Base-by-base conservation (phyloP, 2,797 vertebrate species). In the Rachycentron canadum region DNA sequence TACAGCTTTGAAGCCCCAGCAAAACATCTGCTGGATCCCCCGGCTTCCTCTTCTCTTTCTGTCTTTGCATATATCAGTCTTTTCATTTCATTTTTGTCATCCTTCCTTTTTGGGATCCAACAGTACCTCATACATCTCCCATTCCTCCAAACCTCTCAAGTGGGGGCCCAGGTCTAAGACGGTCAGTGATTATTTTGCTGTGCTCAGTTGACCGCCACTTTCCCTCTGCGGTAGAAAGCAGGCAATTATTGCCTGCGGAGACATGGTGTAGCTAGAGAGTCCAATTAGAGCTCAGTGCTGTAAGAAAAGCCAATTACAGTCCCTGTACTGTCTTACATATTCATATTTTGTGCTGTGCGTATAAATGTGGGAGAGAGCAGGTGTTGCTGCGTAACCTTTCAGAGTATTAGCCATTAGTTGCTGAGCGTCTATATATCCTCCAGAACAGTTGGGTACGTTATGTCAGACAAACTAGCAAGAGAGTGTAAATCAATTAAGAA, bases 11-110 rank as follows among this genome's bases (percentile, higher is more conserved):
- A 95, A 94, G 92, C 87, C 10, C 36, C 73, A 71, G 88, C 94
- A 95, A 96, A 92, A 95, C 93, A 95, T 96, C 93, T 95, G 94
- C 88, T 87, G 84, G 78, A 83, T 89, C 87, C 85, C 70, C 53
- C 64, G 58, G 38, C 56, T 78, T 66, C 79, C 69, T 86, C 67
- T 23, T 59, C 13, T 13, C 17, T 62, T 32, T 7, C 61, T 82
- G n/a, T 23, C 68, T 53, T 25, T 30, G n/a, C n/a, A n/a, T n/a
- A n/a, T n/a, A n/a, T n/a, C n/a, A n/a, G n/a, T n/a, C n/a, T n/a
- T n/a, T n/a, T n/a, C n/a, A n/a, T 38, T 7, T 49, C 52, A 36
- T 76, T 60, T 73, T 53, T 32, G 36, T 66, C 6, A 0, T n/a
- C 41, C 17, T 67, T 26, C 7, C 25, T 43, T 72, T 85, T 53